Conservation (phyloP, 2,888 invertebrate genomes). For the Homarus gammarus region DNA sequence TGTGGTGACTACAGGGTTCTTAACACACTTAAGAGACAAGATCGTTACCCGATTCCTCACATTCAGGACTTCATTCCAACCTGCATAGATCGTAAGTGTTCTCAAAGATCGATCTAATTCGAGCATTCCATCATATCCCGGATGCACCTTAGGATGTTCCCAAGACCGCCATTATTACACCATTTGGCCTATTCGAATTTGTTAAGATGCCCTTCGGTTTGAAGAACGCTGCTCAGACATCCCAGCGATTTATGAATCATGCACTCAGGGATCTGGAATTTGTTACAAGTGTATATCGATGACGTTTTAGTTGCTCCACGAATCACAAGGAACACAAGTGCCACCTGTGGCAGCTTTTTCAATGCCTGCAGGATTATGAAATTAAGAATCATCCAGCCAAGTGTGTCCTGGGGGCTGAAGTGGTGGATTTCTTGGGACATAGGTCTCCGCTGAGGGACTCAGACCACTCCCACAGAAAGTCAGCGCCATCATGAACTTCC, state of each 20-base stretch:
- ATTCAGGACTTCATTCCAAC: slow-evolving; percentile 78
- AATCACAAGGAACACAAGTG: neutral
- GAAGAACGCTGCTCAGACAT: slow-evolving; percentile 78
- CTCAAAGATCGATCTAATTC: slow-evolving; percentile 77
- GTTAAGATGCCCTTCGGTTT: no score
- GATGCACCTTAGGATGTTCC: slow-evolving; percentile 77
- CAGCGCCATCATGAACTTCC: no score
- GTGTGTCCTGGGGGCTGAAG: no score
- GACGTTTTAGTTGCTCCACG: neutral
- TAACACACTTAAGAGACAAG: slow-evolving; percentile 78
- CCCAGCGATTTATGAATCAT: slow-evolving; percentile 11
- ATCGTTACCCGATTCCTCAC: slow-evolving; percentile 79
- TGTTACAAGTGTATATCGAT: neutral
- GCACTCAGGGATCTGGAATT: neutral
- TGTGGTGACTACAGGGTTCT: slow-evolving; percentile 77
- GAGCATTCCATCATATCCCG: slow-evolving; percentile 79
- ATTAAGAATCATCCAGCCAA: neutral
- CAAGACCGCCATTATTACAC: no score
- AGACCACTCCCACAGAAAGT: no score
- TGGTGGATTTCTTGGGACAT: no score
- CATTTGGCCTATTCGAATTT: no score
- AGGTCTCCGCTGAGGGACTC: no score
- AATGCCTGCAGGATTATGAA: neutral
- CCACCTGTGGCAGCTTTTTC: slow-evolving; percentile 2
- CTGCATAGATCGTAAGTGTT: slow-evolving; percentile 43